A percentile compares a stretch with the other conserved stretches of the same genome.
Evolutionary conservation across 92 coral and sea anemone species (phyloP).

Genomic region (Phymanthus crucifer): DNA sequence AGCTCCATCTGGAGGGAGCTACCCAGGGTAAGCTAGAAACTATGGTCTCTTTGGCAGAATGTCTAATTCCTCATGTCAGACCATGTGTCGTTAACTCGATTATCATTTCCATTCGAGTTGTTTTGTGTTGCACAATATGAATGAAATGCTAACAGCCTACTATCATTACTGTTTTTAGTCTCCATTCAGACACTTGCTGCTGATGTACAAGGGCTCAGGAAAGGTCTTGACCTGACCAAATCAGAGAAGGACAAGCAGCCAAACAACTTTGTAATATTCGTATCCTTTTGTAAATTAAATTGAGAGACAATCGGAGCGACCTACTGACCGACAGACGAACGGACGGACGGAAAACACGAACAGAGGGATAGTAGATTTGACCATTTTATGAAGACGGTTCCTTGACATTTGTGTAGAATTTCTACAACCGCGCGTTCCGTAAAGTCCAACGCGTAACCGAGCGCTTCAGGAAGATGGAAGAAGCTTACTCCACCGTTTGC

Average conservation of each 20-base stretch:
- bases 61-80: not conserved
- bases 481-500: conserved; percentile 79
- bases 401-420: conserved; percentile 76
- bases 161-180: conserved; percentile 38
- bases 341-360: not conserved
- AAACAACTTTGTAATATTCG: conserved; percentile 87
- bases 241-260: conserved; percentile 96
- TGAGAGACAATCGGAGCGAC: too few relatives aligned
- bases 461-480: conserved; percentile 94
- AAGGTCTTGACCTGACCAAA: conserved; percentile 93
- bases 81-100: too few relatives aligned
- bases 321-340: not conserved
- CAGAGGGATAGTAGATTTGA: too few relatives aligned
- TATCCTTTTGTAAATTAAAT: conserved; percentile 64
- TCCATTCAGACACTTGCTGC: conserved; percentile 95
- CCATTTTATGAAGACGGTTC: not conserved
- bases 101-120: not conserved
- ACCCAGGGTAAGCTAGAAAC: conserved; percentile 60
- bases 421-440: conserved; percentile 93
- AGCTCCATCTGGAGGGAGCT: conserved; percentile 78
- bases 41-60: not conserved
- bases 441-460: conserved; percentile 92
- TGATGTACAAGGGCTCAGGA: conserved; percentile 93
- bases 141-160: not conserved
- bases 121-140: not conserved